Conservation (phyloP, 2,797 vertebrate species). For the Percopsis omiscomaycus region DNA sequence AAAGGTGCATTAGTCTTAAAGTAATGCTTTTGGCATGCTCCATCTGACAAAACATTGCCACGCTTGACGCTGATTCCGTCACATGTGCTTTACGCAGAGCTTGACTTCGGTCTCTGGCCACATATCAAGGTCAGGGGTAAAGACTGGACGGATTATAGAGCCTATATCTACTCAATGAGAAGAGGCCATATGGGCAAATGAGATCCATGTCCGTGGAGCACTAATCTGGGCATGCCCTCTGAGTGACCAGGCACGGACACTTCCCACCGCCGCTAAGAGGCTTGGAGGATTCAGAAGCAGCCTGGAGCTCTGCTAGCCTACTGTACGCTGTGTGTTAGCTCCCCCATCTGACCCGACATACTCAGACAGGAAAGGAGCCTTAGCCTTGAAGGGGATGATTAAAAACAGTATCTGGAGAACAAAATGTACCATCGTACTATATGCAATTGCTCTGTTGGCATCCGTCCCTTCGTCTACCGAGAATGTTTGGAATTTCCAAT, state of each 20-base stretch:
- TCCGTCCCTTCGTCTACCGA: background rate
- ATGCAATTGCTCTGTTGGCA: background rate
- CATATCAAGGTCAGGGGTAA: conserved; percentile 72
- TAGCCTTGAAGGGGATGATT: conserved; percentile 34
- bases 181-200: conserved; percentile 76
- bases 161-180: conserved; percentile 72
- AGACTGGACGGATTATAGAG: conserved; percentile 68
- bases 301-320: conserved; percentile 40
- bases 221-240: conserved; percentile 77
- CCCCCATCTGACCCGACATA: conserved; percentile 63
- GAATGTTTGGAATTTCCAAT: conserved; percentile 4
- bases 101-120: conserved; percentile 52
- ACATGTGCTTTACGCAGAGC: conserved; percentile 34
- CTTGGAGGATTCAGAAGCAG: conserved; percentile 63
- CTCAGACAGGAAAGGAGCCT: conserved; percentile 21
- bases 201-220: conserved; percentile 72
- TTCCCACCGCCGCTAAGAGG: conserved; percentile 67
- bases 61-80: conserved; percentile 15
- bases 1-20: background rate
- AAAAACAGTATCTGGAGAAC: conserved; percentile 25
- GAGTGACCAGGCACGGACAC: conserved; percentile 74
- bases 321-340: conserved; percentile 63
- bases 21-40: too few relatives aligned
- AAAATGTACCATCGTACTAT: background rate
- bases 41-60: too few relatives aligned